Evolutionary conservation across 1,140 invertebrate species (phyloP), one percentile per base, ranked within the genome.

Genomic region (Heliconius hermathena): DNA sequence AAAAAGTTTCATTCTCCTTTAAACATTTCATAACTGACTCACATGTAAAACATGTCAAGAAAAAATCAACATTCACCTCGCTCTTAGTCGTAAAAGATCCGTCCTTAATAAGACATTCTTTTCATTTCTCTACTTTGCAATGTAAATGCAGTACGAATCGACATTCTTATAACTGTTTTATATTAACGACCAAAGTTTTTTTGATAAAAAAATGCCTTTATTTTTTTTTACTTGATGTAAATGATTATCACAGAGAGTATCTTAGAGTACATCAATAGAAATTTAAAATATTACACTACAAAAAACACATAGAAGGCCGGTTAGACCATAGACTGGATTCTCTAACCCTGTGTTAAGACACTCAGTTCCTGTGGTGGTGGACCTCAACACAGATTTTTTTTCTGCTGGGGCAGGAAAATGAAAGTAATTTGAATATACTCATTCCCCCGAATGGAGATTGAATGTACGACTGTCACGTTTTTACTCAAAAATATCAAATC

Each of bases 111-210:
- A 66, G 60, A 66, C 13, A 41, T 73, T 38, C 22, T 46, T 13
- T 11, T 46, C 36, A 73, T 46, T 46, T 66, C 26, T 29, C 72
- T 46, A 49, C 72, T 49, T 73, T 73, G 41, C 49, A 73, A 16
- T 73, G n/a, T 73, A 49, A 73, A 73, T 29, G 16, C 49, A 46
- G 20, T 73, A 29, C 29, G 60, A 66, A 36, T 66, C 13, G 26
- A 29, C 57, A n/a, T 60, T 66, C 71, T n/a, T 73, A 73, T 73
- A 73, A 36, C 41, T 41, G 41, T 41, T 73, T 38, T 41, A 71
- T 73, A 41, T 66, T 29, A 66, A 29, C 57, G 60, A 13, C 1
- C 11, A 29, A 66, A 66, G 22, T 38, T 75, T 57, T 71, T 72
- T n/a, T 46, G 41, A 66, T 66, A 13, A 5, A 66, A 52, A 66